Percentiles rank a stretch among this genome's conserved stretches.
Conservation (phyloP, 2,113 vertebrate genomes). For the Phrynosoma blainvillii region DNA sequence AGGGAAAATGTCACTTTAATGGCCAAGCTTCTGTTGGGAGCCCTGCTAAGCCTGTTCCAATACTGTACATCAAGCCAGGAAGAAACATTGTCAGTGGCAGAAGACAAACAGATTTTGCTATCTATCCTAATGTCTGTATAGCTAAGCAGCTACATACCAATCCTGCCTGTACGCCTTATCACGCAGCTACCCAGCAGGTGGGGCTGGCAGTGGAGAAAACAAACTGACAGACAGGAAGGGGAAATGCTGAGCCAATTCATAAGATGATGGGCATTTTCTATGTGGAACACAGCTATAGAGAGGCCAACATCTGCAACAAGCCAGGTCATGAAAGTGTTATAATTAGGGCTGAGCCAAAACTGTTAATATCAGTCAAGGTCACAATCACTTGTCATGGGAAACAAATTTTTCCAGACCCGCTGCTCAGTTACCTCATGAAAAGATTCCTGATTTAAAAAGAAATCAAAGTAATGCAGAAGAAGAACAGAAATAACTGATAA, state of each 20-base stretch:
- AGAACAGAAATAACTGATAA: too few relatives aligned
- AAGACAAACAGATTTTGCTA: neutral
- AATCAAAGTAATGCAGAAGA: too few relatives aligned
- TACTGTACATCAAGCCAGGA: neutral
- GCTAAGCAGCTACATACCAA: neutral
- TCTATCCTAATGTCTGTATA: neutral
- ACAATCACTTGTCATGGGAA: neutral
- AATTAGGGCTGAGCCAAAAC: neutral
- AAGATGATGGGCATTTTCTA: neutral
- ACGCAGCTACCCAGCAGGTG: neutral
- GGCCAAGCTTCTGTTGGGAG: constrained; percentile 6
- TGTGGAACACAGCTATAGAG: neutral
- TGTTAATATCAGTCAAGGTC: neutral
- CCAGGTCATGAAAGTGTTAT: neutral
- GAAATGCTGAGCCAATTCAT: neutral
- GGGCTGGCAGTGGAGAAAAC: neutral
- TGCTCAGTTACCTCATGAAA: neutral
- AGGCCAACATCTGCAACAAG: neutral
- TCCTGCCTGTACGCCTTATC: neutral
- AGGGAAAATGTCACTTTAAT: constrained; percentile 18
- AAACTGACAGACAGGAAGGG: neutral
- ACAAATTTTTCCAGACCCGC: neutral
- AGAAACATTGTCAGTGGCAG: neutral
- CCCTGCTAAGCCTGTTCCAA: neutral
- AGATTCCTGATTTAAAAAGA: neutral